These are phyloP conservation scores for Zosterops pallidus DNA, from an alignment of 2,113 vertebrate genomes.

Conservation along the genomic window DNA sequence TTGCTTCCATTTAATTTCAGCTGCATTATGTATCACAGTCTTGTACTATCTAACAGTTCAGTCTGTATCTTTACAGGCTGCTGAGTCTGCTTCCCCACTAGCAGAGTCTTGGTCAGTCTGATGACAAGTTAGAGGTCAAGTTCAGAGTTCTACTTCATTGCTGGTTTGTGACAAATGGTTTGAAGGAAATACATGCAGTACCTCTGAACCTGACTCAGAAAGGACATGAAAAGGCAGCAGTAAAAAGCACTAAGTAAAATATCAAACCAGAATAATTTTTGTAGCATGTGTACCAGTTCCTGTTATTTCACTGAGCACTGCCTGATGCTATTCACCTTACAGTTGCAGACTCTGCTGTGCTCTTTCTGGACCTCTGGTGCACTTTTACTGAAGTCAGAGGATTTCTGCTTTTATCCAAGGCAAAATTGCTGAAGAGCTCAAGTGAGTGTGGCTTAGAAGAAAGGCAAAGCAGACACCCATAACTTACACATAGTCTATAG, in stretches of 20 bases:
- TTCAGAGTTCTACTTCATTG: neutral
- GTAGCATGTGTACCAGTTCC: neutral
- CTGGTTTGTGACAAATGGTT: neutral
- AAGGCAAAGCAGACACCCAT: neutral
- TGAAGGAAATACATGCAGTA: neutral
- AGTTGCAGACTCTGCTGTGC: neutral
- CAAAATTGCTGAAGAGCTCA: neutral
- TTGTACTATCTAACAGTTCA: neutral
- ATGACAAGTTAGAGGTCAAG: neutral
- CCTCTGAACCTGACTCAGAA: neutral
- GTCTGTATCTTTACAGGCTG: neutral
- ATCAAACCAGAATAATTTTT: neutral
- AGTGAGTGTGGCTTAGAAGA: neutral
- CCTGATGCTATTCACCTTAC: neutral
- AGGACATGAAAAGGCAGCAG: neutral
- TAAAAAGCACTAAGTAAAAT: neutral
- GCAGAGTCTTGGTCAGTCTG: neutral
- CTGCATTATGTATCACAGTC: neutral
- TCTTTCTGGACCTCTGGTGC: neutral
- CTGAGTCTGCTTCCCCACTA: neutral
- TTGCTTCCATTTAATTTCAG: neutral
- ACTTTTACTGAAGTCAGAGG: neutral
- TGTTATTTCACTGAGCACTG: neutral
- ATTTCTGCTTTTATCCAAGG: neutral
- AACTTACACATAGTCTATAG: neutral